A percentile compares a stretch with the other conserved stretches of the same genome.
phyloP scores from a whole-genome alignment of 2,797 vertebrate genomes.

The Coregonus sp. region DNA sequence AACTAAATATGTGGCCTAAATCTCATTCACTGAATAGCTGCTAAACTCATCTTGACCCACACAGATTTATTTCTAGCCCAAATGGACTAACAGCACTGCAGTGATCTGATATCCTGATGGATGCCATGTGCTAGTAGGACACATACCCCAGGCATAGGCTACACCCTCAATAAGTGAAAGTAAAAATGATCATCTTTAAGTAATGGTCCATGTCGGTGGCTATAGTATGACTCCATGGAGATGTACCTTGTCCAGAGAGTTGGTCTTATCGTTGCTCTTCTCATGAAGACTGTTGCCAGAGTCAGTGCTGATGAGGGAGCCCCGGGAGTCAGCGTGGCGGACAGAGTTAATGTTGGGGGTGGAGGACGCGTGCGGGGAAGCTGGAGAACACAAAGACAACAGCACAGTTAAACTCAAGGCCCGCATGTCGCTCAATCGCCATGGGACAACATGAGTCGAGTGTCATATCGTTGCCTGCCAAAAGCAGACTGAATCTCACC shows the following conservation, averaged over 20 bases:
- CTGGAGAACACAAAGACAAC: conserved; percentile 57
- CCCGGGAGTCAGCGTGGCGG: conserved; percentile 90
- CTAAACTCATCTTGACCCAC: neutral
- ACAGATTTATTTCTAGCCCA: neutral
- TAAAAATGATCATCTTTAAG: neutral
- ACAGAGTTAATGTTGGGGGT: conserved; percentile 86
- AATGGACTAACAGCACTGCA: neutral
- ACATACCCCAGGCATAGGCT: too few relatives aligned
- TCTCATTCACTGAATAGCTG: neutral
- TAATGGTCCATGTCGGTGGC: neutral
- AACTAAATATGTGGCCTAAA: neutral
- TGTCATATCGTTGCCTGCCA: neutral
- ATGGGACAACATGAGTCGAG: neutral
- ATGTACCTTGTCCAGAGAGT: conserved; percentile 91
- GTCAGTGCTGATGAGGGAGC: conserved; percentile 94
- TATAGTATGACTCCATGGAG: neutral
- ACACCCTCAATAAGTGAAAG: neutral
- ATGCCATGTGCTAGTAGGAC: neutral
- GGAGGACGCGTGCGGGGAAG: conserved; percentile 88
- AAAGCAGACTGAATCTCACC: conserved; percentile 65
- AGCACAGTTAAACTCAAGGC: neutral
- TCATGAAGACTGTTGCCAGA: conserved; percentile 92
- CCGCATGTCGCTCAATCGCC: neutral
- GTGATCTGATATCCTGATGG: neutral
- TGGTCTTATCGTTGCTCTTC: conserved; percentile 87